Conservation (phyloP, 2,113 vertebrate species). For the Vulpes vulpes region DNA sequence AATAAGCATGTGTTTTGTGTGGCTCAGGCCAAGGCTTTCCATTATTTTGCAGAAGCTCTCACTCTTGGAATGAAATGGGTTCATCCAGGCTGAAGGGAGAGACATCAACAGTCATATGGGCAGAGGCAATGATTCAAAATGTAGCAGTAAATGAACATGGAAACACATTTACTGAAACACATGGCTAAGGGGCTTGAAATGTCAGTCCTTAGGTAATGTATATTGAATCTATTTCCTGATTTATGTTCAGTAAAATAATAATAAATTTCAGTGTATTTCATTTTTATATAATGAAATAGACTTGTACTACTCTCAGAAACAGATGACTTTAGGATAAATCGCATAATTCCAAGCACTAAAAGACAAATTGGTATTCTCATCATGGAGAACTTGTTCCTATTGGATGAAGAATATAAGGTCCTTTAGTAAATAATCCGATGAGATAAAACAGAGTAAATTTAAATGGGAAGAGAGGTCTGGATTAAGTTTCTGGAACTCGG, state of each 20-base stretch:
- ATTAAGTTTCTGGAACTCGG: neutral
- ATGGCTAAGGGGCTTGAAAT: conserved; percentile 62
- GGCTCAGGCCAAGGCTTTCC: conserved; percentile 43
- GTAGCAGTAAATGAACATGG: conserved; percentile 64
- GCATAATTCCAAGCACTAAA: conserved; percentile 45
- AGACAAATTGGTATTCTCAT: conserved; percentile 5
- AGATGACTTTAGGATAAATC: conserved; percentile 66
- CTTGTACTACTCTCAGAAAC: conserved; percentile 39
- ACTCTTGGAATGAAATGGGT: conserved; percentile 53
- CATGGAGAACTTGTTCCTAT: conserved; percentile 3
- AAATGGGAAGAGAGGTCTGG: neutral
- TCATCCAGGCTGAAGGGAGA: conserved; percentile 50
- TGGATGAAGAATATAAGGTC: neutral
- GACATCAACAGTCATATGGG: neutral
- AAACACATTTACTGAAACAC: conserved; percentile 67
- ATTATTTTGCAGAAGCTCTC: conserved; percentile 31
- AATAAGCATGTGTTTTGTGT: neutral
- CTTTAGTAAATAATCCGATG: neutral
- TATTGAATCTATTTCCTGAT: conserved; percentile 68
- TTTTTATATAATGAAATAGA: conserved; percentile 70
- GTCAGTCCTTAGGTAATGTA: conserved; percentile 59
- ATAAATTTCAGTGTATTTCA: conserved; percentile 72
- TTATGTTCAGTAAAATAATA: conserved; percentile 71
- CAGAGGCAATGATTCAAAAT: conserved; percentile 64
- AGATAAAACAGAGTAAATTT: neutral